These are phyloP conservation scores for Drosophila elegans DNA, from an alignment of 1,140 invertebrate species.

Conservation along the genomic window DNA sequence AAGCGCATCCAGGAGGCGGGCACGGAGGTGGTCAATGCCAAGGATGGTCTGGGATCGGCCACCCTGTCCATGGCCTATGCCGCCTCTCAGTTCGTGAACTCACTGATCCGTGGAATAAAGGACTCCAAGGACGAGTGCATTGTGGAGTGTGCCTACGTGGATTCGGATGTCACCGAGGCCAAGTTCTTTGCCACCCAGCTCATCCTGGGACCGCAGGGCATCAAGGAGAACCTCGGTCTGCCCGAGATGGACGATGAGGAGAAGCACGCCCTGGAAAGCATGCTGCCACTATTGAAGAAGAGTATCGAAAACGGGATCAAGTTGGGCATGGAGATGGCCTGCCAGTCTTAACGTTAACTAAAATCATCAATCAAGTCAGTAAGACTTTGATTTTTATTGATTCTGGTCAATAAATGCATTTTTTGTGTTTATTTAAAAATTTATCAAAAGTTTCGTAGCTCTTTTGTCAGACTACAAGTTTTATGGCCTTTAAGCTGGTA, in stretches of 20 bases:
- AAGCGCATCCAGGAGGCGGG: constrained; percentile 96
- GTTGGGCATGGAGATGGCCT: constrained; percentile 1
- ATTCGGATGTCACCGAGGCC: constrained; percentile 93
- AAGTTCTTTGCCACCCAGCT: constrained; percentile 97
- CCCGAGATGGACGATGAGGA: constrained; percentile 94
- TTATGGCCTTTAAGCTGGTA: neutral
- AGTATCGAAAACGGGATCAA: constrained; percentile 97
- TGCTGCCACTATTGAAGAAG: constrained; percentile 95
- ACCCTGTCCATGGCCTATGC: constrained; percentile 99
- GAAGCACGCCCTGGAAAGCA: constrained; percentile 91
- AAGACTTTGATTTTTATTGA: too few species aligned
- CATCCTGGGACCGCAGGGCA: constrained; percentile 94
- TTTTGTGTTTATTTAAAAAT: too few species aligned
- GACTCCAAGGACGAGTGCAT: constrained; percentile 91
- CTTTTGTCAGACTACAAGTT: neutral
- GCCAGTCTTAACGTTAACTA: neutral
- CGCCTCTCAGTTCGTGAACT: constrained; percentile 94
- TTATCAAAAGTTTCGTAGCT: too few species aligned
- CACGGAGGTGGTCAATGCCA: constrained; percentile 99
- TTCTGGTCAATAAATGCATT: too few species aligned
- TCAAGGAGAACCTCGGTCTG: constrained; percentile 96
- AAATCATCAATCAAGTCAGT: neutral
- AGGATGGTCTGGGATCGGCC: constrained; percentile 97
- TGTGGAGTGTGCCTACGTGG: constrained; percentile 96
- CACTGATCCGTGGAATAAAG: constrained; percentile 91